These are phyloP conservation scores for Itoplectis maculator DNA, from an alignment of 2,888 invertebrate genomes.

Conservation along the genomic window DNA sequence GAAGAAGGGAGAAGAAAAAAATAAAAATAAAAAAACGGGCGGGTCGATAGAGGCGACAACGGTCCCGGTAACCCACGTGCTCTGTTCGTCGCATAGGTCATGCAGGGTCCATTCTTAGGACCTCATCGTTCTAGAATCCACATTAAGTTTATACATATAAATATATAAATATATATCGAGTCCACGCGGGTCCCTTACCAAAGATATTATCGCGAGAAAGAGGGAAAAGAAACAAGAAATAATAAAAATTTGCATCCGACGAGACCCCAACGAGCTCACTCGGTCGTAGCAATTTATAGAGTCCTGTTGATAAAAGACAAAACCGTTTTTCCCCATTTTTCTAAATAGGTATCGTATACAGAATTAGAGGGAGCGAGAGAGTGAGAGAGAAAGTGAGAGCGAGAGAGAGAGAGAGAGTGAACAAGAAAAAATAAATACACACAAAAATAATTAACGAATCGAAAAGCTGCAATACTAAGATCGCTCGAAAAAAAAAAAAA, in stretches of 20 bases:
- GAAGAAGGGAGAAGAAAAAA: too few relatives aligned
- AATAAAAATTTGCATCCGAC: constrained; percentile 39
- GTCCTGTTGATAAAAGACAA: constrained; percentile 32
- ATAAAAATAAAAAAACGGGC: too few relatives aligned
- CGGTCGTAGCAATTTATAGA: constrained; percentile 55
- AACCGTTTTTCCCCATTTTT: constrained; percentile 49
- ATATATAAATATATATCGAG: constrained; percentile 56
- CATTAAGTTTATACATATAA: constrained; percentile 65
- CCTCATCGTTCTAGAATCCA: constrained; percentile 66
- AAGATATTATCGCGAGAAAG: constrained; percentile 27
- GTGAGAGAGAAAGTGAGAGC: too few relatives aligned
- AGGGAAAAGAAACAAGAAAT: constrained; percentile 32
- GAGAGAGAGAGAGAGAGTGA: too few relatives aligned
- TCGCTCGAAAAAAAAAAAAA: constrained; percentile 37
- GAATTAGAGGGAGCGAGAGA: constrained; percentile 42
- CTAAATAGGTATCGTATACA: constrained; percentile 60
- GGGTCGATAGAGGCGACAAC: constrained; percentile 55
- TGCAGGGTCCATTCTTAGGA: constrained; percentile 69
- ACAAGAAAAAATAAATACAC: constrained; percentile 24
- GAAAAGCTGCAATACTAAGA: constrained; percentile 41
- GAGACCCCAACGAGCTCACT: constrained; percentile 24
- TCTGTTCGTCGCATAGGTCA: constrained; percentile 67
- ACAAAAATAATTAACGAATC: constrained; percentile 43
- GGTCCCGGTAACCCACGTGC: constrained; percentile 52
- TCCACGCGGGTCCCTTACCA: constrained; percentile 45